Base-by-base conservation (phyloP, 2,797 vertebrate species). In the Oophaga sylvatica region DNA sequence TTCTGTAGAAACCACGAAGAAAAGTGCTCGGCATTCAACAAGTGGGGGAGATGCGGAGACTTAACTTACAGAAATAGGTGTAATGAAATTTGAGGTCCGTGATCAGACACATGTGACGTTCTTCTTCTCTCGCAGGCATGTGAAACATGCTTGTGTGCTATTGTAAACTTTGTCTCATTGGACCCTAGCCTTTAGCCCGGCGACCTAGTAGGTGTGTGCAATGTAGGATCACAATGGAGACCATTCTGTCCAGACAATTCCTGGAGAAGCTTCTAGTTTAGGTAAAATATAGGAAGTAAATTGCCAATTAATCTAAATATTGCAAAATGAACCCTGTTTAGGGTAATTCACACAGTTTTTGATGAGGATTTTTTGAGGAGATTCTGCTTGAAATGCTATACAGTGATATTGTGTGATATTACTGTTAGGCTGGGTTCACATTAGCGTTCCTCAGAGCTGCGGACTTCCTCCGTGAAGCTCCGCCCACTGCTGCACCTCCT, bases 71-170 rank as follows among this genome's bases (percentile, higher is more conserved):
- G 31, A 73, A 80, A 84, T 41, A 67, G 65, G 81, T 85, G 68
- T 53, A 59, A 82, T 81, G 83, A 80, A 81, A 80, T 82, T 9
- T 60, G 68, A 67, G 48, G n/a, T 75, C 63, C 19, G n/a, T 31
- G 48, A 68, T 86, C 71, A 86, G 10, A 71, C 63, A 78, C 26
- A 59, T 67, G 71, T 57, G 84, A 82, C 60, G 53, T 82, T 82
- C 53, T 53, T 56, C 12, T 60, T 41, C 29, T 22, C 41, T 68
- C 70, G 8, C 70, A 68, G 59, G 78, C 17, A 71, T 41, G 41
- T 65, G 83, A 88, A 81, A 76, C 83, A 70, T 85, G 41, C 76
- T 78, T 89, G 65, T 7, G 41, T 56, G 67, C 59, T 45, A 11
- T 59, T 65, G n/a, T 41, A 68, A 70, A 80, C 71, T 41, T 57